Conservation (phyloP, 2,797 vertebrate genomes). For the Esox masquinongy region DNA sequence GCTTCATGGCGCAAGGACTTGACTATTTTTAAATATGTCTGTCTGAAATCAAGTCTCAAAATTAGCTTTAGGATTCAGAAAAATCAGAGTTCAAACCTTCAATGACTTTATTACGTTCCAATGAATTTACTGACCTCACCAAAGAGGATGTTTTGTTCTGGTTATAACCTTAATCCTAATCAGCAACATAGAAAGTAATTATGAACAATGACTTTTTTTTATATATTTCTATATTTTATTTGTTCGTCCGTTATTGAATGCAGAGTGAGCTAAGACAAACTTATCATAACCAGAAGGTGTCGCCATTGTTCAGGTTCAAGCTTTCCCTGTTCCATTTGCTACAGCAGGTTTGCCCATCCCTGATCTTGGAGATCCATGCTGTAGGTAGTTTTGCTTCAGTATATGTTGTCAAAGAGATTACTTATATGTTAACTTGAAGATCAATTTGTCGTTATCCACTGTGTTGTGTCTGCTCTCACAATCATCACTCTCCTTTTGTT, state of each 20-base stretch:
- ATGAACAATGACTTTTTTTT: neutral
- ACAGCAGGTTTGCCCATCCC: too few relatives aligned
- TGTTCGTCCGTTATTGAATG: slow-evolving; percentile 11
- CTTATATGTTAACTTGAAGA: neutral
- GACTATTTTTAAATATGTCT: neutral
- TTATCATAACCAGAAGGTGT: slow-evolving; percentile 56
- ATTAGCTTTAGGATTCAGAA: neutral
- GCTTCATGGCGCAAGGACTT: neutral
- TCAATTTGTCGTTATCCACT: neutral
- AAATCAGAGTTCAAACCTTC: neutral
- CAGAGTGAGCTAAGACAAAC: slow-evolving; percentile 10
- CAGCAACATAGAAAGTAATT: neutral
- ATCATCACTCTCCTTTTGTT: neutral
- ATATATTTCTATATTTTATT: neutral
- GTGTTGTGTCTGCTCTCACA: slow-evolving; percentile 1
- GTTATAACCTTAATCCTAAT: neutral
- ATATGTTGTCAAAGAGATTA: neutral
- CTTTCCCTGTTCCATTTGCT: neutral
- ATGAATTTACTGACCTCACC: neutral
- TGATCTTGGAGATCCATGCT: too few relatives aligned
- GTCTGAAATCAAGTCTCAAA: neutral
- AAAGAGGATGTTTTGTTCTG: neutral
- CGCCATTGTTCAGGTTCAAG: slow-evolving; percentile 36
- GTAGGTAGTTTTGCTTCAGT: neutral
- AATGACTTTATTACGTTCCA: neutral